These are phyloP conservation scores for Thalassoma bifasciatum DNA, from an alignment of 2,113 vertebrate species.

Conservation along the genomic window DNA sequence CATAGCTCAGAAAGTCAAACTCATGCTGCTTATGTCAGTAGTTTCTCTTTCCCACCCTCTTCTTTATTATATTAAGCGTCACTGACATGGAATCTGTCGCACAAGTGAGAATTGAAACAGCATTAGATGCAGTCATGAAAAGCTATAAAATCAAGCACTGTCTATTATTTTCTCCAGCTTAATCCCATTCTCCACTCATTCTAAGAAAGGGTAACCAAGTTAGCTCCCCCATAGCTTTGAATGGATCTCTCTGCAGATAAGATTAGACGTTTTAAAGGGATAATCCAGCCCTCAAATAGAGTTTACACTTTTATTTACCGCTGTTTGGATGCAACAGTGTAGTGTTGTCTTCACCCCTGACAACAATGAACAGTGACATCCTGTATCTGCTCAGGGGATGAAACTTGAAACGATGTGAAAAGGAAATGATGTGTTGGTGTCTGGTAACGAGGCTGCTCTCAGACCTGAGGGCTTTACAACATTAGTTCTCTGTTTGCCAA, in stretches of 20 bases:
- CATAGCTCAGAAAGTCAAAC: too few species aligned
- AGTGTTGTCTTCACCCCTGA: background rate
- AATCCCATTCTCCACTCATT: constrained; percentile 5
- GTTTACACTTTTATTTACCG: constrained; percentile 13
- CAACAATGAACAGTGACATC: constrained; percentile 8
- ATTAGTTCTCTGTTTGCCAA: background rate
- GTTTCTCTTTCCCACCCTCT: background rate
- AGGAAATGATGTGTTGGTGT: background rate
- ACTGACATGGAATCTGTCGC: constrained; percentile 31
- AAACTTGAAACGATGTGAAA: background rate
- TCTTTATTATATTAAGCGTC: background rate
- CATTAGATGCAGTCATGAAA: background rate
- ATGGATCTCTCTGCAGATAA: background rate
- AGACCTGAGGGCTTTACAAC: background rate
- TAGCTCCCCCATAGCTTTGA: background rate
- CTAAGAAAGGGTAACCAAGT: background rate
- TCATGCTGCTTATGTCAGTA: background rate
- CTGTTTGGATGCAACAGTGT: constrained; percentile 5
- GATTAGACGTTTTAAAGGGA: constrained; percentile 37
- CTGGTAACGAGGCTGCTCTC: background rate
- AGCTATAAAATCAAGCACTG: too few species aligned
- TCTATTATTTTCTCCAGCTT: background rate
- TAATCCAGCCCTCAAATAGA: constrained; percentile 34
- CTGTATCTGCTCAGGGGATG: background rate
- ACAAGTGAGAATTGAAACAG: constrained; percentile 34